phyloP scores from a whole-genome alignment of 2,797 vertebrate species.

The Bryconaethiops microstoma region DNA sequence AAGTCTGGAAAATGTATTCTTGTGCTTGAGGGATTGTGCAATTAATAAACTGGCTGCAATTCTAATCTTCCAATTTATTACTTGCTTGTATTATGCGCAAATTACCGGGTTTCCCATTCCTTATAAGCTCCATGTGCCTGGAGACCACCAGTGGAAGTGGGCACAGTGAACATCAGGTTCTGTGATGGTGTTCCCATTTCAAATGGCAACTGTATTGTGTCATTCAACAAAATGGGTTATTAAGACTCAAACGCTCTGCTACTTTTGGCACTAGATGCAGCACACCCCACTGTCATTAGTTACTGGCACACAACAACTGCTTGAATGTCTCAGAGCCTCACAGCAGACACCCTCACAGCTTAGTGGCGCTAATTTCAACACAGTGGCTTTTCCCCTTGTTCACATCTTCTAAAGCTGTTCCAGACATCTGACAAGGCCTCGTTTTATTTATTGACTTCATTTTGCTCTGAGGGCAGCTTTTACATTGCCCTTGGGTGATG shows the following conservation, averaged over 20 bases:
- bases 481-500: conserved; percentile 73
- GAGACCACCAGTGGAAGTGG: conserved; percentile 53
- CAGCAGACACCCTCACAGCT: conserved; percentile 68
- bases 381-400: conserved; percentile 64
- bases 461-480: conserved; percentile 70
- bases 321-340: conserved; percentile 65
- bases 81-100: conserved; percentile 1
- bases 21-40: conserved; percentile 31
- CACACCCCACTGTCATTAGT: conserved; percentile 71
- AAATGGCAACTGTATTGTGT: conserved; percentile 61
- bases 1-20: conserved; percentile 12
- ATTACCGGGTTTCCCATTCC: conserved; percentile 30
- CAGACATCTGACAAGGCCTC: conserved; percentile 77
- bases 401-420: conserved; percentile 72
- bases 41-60: conserved; percentile 38
- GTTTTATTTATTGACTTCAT: conserved; percentile 80
- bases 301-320: conserved; percentile 73
- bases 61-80: conserved; percentile 44
- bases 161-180: conserved; percentile 52
- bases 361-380: conserved; percentile 71
- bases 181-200: conserved; percentile 55
- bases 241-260: conserved; percentile 64
- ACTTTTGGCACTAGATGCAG: conserved; percentile 63
- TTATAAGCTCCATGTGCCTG: conserved; percentile 32
- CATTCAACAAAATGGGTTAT: conserved; percentile 66